Base-by-base conservation (phyloP, 2,888 invertebrate species). In the Eurytoma adleriae region DNA sequence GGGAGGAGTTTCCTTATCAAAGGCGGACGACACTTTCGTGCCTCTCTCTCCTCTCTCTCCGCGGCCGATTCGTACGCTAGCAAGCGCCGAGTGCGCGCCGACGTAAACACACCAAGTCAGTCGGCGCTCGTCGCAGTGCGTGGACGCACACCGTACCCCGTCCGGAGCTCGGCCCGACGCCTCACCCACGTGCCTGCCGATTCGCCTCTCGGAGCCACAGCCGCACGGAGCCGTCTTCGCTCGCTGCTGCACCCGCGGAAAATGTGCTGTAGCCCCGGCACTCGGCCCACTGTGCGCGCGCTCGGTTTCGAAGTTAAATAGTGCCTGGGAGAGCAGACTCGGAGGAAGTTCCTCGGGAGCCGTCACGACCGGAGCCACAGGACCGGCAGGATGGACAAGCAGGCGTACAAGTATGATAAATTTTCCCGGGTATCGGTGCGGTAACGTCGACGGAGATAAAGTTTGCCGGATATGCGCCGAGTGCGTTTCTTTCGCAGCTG, bases 91-190 rank as follows among this genome's bases (percentile, higher is more conserved):
- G 62, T 30, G 27, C 83, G 78, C 74, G 79, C 81, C 76, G 71
- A 67, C 82, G 85, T 86, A 87, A 87, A 88, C 87, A 78, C 50
- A 40, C 57, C 27, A 71, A 87, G 86, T 87, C 84, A 84, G 83
- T 84, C 81, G 79, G 79, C 83, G 85, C 83, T 84, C 86, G 83
- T 77, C 85, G 85, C 77, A 84, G 83, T 83, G 86, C 82, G 84
- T 85, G 83, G 84, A 85, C 85, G 83, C 83, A 74, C 74, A 73
- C 62, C 61, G 69, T 56, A 14, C 54, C 13, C 18, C 24, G 50
- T 24, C 3, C 27, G n/a, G 10, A 20, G 40, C 10, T 59, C 59
- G 59, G 61, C 14, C 14, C 61, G 27, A 24, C 24, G 24, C 24
- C 24, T 18, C 61, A 61, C 61, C 20, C 61, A 61, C 24, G 61